These are phyloP conservation scores for Acleris emargana DNA, from an alignment of 2,888 invertebrate species.

Conservation along the genomic window DNA sequence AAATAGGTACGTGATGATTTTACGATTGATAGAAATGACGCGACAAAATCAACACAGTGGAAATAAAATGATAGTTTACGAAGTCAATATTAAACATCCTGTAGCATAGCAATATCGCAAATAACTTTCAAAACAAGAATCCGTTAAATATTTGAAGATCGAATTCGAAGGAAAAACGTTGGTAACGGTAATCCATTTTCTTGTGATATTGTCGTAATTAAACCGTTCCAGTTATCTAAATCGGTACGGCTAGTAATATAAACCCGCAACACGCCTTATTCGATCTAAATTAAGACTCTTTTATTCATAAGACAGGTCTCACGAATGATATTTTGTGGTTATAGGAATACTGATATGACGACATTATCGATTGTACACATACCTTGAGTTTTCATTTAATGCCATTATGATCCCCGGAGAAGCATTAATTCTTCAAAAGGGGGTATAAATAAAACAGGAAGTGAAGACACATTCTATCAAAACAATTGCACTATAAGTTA, in stretches of 20 bases:
- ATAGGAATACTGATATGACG: constrained; percentile 60
- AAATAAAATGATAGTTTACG: constrained; percentile 3
- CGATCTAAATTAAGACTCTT: neutral
- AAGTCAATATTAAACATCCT: constrained; percentile 5
- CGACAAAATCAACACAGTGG: constrained; percentile 24
- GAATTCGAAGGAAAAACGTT: constrained; percentile 81
- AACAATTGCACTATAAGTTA: constrained; percentile 61
- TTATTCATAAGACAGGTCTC: constrained; percentile 9
- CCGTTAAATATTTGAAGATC: constrained; percentile 81
- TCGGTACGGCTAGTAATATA: neutral
- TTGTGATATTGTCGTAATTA: constrained; percentile 19
- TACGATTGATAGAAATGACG: constrained; percentile 23
- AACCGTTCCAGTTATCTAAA: constrained; percentile 1
- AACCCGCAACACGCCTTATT: neutral
- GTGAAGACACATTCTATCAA: constrained; percentile 21
- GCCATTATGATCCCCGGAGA: constrained; percentile 53
- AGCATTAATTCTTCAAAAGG: constrained; percentile 21
- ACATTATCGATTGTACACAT: constrained; percentile 79
- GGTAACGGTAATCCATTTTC: constrained; percentile 54
- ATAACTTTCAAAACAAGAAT: constrained; percentile 65
- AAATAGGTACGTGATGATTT: constrained; percentile 34
- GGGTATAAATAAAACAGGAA: constrained; percentile 26
- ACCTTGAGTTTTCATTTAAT: constrained; percentile 72
- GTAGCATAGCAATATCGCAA: constrained; percentile 10
- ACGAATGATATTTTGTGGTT: constrained; percentile 52